These are phyloP conservation scores for Sciaenops ocellatus DNA, from an alignment of 2,797 vertebrate species.

Conservation along the genomic window DNA sequence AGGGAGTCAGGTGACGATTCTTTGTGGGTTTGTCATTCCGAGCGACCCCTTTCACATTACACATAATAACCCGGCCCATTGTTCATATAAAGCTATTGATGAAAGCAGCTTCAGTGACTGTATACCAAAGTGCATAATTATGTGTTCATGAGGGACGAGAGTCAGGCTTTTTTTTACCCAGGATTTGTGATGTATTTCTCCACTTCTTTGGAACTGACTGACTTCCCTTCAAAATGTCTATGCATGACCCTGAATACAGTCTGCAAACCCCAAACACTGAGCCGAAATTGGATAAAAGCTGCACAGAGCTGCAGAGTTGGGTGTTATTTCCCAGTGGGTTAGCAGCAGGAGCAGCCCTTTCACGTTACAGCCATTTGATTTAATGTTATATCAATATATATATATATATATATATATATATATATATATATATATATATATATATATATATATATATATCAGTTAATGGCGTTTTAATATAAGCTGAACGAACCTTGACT, in stretches of 20 bases:
- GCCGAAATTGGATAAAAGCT: conserved; percentile 12
- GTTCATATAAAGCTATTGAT: neutral
- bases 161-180: neutral
- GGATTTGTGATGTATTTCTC: neutral
- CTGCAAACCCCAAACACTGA: conserved; percentile 4
- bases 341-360: neutral
- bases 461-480: conserved; percentile 8
- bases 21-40: neutral
- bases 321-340: conserved; percentile 16
- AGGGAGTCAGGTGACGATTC: too few relatives aligned
- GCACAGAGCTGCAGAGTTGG: neutral
- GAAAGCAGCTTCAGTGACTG: neutral
- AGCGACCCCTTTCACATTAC: neutral
- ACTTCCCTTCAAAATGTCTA: neutral
- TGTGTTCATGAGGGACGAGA: neutral
- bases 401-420: too few relatives aligned
- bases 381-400: conserved; percentile 24
- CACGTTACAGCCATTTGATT: conserved; percentile 15
- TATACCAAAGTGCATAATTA: neutral
- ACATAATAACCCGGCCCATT: neutral
- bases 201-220: neutral
- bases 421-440: too few relatives aligned
- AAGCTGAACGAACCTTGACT: conserved; percentile 8
- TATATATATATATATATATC: too few relatives aligned
- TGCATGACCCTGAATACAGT: neutral